phyloP scores from a whole-genome alignment of 1,140 invertebrate species.

The Spodoptera litura region DNA sequence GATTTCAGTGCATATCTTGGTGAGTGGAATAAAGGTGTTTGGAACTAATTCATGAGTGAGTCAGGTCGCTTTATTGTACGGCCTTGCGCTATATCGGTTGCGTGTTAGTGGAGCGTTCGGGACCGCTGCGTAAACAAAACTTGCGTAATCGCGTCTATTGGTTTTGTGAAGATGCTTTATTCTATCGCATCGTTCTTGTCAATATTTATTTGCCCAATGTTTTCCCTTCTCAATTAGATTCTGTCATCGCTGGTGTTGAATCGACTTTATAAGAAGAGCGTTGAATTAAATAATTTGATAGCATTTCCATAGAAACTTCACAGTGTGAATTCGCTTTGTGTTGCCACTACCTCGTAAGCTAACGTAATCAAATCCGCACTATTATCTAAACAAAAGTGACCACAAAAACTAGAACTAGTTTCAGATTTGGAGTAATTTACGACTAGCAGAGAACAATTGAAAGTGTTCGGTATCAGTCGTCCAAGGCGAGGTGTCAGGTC shows the following conservation, averaged over 20 bases:
- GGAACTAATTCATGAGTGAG: slow-evolving; percentile 66
- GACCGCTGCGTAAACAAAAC: slow-evolving; percentile 75
- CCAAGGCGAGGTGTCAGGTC: slow-evolving; percentile 45
- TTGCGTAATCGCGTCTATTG: slow-evolving; percentile 71
- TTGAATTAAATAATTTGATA: too few species aligned
- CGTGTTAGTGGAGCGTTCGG: slow-evolving; percentile 78
- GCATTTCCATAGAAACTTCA: too few species aligned
- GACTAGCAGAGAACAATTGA: slow-evolving; percentile 26
- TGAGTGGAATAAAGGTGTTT: slow-evolving; percentile 70
- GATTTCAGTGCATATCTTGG: slow-evolving; percentile 84
- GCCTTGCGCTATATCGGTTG: slow-evolving; percentile 82
- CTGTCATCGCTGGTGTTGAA: too few species aligned
- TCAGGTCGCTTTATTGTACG: slow-evolving; percentile 76
- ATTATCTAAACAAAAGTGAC: not conserved
- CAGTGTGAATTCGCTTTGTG: not conserved
- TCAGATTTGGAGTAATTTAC: slow-evolving; percentile 16
- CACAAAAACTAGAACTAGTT: slow-evolving; percentile 23
- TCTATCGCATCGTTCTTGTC: slow-evolving; percentile 10
- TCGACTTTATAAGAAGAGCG: too few species aligned
- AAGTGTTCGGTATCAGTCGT: slow-evolving; percentile 45
- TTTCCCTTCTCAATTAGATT: not conserved
- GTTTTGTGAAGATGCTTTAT: slow-evolving; percentile 32
- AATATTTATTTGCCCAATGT: slow-evolving; percentile 36
- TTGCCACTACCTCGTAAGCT: not conserved
- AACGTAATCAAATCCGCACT: slow-evolving; percentile 7